phyloP scores from a whole-genome alignment of 2,888 invertebrate genomes.

The Lapara coniferarum region DNA sequence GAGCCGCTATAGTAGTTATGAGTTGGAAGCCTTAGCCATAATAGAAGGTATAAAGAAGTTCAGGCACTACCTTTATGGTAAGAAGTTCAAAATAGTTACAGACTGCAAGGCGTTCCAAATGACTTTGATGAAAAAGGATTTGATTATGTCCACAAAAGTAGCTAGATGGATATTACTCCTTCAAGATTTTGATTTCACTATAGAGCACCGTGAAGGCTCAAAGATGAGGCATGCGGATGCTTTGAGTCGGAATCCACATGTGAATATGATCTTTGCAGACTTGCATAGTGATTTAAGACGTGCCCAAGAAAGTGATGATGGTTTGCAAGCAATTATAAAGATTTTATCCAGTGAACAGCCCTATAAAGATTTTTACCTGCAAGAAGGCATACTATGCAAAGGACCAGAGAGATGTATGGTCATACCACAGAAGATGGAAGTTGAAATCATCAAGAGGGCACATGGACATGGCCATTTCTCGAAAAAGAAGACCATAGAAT shows the following conservation, averaged over 20 bases:
- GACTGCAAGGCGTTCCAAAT: constrained; percentile 30
- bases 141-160: constrained; percentile 23
- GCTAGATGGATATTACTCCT: constrained; percentile 36
- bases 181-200: constrained; percentile 33
- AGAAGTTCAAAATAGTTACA: constrained; percentile 32
- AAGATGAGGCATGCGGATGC: constrained; percentile 38
- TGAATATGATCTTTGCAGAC: background rate
- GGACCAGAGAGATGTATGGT: constrained; percentile 38
- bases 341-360: constrained; percentile 32
- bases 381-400: constrained; percentile 40
- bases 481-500: constrained; percentile 32
- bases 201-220: constrained; percentile 30
- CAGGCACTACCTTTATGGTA: constrained; percentile 36
- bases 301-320: constrained; percentile 38
- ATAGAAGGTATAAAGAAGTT: constrained; percentile 32
- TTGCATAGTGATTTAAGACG: constrained; percentile 31
- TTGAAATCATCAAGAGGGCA: constrained; percentile 33
- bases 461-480: constrained; percentile 41
- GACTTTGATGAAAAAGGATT: constrained; percentile 33
- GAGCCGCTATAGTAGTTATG: constrained; percentile 33
- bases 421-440: constrained; percentile 49
- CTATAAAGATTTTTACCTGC: constrained; percentile 34
- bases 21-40: constrained; percentile 37
- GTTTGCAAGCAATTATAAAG: constrained; percentile 34
- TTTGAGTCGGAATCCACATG: constrained; percentile 31